Base-by-base conservation (phyloP, 2,888 invertebrate species). In the Drosophila kambysellisi region DNA sequence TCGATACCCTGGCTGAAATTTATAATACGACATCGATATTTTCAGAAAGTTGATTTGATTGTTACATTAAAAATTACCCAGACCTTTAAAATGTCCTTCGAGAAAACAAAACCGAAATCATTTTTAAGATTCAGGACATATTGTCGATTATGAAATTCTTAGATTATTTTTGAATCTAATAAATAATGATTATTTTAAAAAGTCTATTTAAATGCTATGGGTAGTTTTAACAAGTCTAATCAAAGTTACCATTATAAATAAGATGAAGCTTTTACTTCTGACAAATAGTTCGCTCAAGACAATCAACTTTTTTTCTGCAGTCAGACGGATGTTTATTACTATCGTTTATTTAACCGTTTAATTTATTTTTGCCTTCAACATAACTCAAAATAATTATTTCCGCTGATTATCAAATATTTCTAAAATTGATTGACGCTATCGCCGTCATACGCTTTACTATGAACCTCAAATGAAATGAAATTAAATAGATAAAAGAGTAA, bases 1-100 rank as follows among this genome's bases (percentile, higher is more conserved):
- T 63, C 53, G 63, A 63, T 62, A 46, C 12, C 4, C 15, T 5
- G 6, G n/a, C 30, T 3, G 12, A 20, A n/a, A 60, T 29, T 37
- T 17, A 5, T 25, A 11, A 25, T 12, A 39, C 37, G 7, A 4
- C 4, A 29, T 54, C 54, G 37, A 54, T 54, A 29, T 39, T 17
- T 25, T n/a, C 12, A 4, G n/a, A n/a, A 12, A 8, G n/a, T 12
- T 9, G 7, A 39, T 39, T 56, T 30, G 29, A 15, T 30, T 56
- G n/a, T 12, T 4, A 9, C 9, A 11, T 25, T 4, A 25, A 25
- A 53, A 37, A n/a, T 6, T 4, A 39, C 39, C 3, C 17, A 39
- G 25, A 46, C 25, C 15, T 25, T 25, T 0, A 46, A 15, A 12
- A 46, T 46, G 4, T 46, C 20, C 4, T 46, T 46, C 12, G 46